phyloP scores from a whole-genome alignment of 1,140 invertebrate species.

The Acromyrmex echinatior region DNA sequence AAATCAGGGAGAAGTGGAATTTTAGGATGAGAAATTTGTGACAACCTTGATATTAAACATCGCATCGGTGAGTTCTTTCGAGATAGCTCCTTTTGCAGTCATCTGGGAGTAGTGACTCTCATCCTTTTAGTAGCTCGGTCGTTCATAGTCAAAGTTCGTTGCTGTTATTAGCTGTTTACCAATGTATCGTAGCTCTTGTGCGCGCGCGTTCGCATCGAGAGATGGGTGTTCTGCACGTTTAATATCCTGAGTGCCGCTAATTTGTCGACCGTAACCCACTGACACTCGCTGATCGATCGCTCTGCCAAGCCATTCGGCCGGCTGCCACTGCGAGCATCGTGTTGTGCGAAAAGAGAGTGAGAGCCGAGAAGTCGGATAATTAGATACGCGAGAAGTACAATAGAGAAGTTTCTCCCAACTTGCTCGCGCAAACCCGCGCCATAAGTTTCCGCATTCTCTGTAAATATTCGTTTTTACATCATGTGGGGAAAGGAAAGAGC shows the following conservation, averaged over 20 bases:
- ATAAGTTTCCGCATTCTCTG: neutral
- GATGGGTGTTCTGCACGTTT: conserved; percentile 72
- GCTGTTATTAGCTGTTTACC: conserved; percentile 71
- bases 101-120: conserved; percentile 5
- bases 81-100: neutral
- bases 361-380: conserved; percentile 74
- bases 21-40: too few species aligned
- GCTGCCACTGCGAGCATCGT: conserved; percentile 6
- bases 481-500: neutral
- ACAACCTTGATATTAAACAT: neutral
- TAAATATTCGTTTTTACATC: conserved; percentile 34
- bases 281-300: conserved; percentile 81
- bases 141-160: conserved; percentile 68
- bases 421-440: conserved; percentile 2
- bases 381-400: conserved; percentile 74
- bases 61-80: too few species aligned
- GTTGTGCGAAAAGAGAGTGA: conserved; percentile 35
- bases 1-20: too few species aligned
- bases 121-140: conserved; percentile 57
- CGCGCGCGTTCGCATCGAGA: conserved; percentile 26
- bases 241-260: conserved; percentile 85
- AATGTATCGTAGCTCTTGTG: conserved; percentile 53
- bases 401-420: conserved; percentile 70
- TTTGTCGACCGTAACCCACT: conserved; percentile 80
- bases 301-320: conserved; percentile 51